Percentiles rank a stretch among this genome's conserved stretches.
Evolutionary conservation across 2,797 vertebrate genomes (phyloP).

Genomic region (Huso huso): DNA sequence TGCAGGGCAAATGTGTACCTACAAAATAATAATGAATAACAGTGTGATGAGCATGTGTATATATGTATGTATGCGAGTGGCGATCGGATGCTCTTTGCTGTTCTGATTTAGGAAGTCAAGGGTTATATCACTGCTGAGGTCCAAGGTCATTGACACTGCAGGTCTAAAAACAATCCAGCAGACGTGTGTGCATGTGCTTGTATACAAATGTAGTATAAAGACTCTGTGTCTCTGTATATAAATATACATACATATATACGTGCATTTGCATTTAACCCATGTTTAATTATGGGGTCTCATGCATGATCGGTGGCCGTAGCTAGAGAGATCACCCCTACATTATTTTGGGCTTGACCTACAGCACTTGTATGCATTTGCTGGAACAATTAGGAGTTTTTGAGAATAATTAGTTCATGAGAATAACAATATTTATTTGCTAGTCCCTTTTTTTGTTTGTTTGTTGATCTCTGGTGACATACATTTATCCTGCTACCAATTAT

Average conservation of each 20-base stretch:
- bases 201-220: conserved; percentile 32
- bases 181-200: conserved; percentile 15
- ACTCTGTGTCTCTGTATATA: conserved; percentile 34
- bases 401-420: too few relatives aligned
- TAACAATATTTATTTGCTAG: too few relatives aligned
- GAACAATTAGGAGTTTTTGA: too few relatives aligned
- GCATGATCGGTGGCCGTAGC: background rate
- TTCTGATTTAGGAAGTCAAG: conserved; percentile 19
- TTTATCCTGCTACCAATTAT: too few relatives aligned
- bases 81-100: conserved; percentile 26
- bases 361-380: background rate
- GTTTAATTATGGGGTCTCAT: background rate
- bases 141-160: conserved; percentile 28
- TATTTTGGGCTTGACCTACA: background rate
- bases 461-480: too few relatives aligned
- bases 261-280: conserved; percentile 22
- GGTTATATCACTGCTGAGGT: conserved; percentile 35
- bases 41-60: conserved; percentile 6
- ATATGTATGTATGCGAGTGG: conserved; percentile 6
- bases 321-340: background rate
- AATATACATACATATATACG: conserved; percentile 29
- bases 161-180: conserved; percentile 24
- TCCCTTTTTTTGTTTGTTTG: too few relatives aligned
- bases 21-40: too few relatives aligned
- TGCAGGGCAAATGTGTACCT: too few relatives aligned